Conservation (phyloP, 2,888 invertebrate species). For the Orthosia gothica region DNA sequence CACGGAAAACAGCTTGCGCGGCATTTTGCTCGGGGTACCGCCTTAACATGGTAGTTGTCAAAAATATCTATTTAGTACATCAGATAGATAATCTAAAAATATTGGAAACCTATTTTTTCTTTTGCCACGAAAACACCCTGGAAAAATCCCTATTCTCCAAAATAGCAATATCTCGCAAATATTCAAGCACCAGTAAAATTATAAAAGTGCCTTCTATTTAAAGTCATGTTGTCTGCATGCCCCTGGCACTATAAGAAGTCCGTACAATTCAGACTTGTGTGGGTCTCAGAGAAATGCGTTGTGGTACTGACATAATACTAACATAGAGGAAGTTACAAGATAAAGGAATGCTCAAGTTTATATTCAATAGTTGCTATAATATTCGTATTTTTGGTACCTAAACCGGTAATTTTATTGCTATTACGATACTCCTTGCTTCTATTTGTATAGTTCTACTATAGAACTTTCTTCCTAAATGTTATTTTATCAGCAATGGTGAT, state of each 20-base stretch:
- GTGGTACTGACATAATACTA: slow-evolving; percentile 29
- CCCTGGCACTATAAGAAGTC: slow-evolving; percentile 40
- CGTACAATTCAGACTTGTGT: slow-evolving; percentile 39
- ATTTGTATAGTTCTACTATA: too few species aligned
- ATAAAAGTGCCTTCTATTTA: slow-evolving; percentile 33
- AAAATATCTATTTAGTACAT: too few species aligned
- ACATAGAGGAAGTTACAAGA: background rate
- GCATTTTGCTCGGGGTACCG: too few species aligned
- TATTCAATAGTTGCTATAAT: background rate
- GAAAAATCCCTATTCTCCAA: background rate
- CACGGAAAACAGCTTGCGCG: too few species aligned
- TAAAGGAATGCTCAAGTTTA: slow-evolving; percentile 22
- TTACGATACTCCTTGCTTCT: background rate
- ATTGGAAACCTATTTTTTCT: too few species aligned
- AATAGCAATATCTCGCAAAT: background rate
- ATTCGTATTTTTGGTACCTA: too few species aligned
- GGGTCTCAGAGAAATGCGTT: slow-evolving; percentile 25
- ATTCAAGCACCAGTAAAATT: background rate
- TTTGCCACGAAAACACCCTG: too few species aligned
- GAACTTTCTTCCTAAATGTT: too few species aligned
- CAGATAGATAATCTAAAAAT: too few species aligned
- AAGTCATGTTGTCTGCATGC: slow-evolving; percentile 28
- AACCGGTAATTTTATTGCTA: background rate
- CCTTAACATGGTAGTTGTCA: too few species aligned
- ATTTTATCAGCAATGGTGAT: too few species aligned